Conservation (phyloP, 2,888 invertebrate species). For the Scrobipalpa atriplicella region DNA sequence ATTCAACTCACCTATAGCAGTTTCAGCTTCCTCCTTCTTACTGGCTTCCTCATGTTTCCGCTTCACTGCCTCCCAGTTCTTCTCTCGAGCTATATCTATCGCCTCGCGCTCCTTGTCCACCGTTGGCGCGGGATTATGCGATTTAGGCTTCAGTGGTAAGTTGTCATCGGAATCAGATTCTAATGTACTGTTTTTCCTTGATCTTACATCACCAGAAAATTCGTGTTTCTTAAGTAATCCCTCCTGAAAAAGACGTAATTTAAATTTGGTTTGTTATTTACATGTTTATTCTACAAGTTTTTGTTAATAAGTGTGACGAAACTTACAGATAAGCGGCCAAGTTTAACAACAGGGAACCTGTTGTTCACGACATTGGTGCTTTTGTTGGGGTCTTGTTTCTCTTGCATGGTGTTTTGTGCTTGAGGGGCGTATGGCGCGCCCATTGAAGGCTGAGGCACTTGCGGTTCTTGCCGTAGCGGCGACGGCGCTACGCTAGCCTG, state of each 20-base stretch:
- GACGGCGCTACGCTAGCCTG: constrained; percentile 85
- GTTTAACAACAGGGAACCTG: constrained; percentile 76
- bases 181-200: constrained; percentile 70
- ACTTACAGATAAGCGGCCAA: constrained; percentile 77
- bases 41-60: constrained; percentile 81
- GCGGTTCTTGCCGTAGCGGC: constrained; percentile 76
- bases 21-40: constrained; percentile 75
- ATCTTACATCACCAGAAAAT: constrained; percentile 60
- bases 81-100: constrained; percentile 79
- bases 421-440: constrained; percentile 69
- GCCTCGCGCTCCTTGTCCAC: constrained; percentile 79
- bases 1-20: constrained; percentile 66
- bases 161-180: constrained; percentile 79
- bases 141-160: constrained; percentile 70
- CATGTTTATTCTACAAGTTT: neutral
- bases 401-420: constrained; percentile 48
- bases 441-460: constrained; percentile 78
- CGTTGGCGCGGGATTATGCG: constrained; percentile 54
- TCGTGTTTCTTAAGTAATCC: constrained; percentile 76
- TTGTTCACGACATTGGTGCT: constrained; percentile 56
- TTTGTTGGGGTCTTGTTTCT: constrained; percentile 66
- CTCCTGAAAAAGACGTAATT: constrained; percentile 54
- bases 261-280: neutral
- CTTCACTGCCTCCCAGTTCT: constrained; percentile 81
- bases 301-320: neutral